Evolutionary conservation across 2,888 invertebrate species (phyloP).

Genomic region (Leucozona laternaria): DNA sequence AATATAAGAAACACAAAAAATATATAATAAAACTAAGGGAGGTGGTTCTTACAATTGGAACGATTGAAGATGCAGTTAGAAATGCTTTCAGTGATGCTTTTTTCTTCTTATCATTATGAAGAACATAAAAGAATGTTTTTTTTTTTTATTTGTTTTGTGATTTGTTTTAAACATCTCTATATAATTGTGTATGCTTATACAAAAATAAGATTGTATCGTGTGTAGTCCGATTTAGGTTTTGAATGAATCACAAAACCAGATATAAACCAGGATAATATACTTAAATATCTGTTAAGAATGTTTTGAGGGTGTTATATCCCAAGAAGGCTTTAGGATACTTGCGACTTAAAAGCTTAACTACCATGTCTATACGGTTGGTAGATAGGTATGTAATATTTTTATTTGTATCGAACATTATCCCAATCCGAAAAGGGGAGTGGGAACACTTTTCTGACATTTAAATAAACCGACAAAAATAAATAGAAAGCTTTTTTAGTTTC

Average conservation of each 20-base stretch:
- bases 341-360: not conserved
- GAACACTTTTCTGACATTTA: no score
- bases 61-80: slow-evolving; percentile 62
- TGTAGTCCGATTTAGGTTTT: not conserved
- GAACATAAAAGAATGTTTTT: slow-evolving; percentile 7
- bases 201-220: not conserved
- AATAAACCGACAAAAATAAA: no score
- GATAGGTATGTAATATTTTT: no score
- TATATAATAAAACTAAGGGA: slow-evolving; percentile 27
- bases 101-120: not conserved
- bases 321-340: not conserved
- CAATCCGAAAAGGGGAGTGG: no score
- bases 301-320: not conserved
- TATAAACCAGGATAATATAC: slow-evolving; percentile 10
- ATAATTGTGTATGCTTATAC: not conserved
- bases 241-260: not conserved
- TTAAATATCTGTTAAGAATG: slow-evolving; percentile 1
- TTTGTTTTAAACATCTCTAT: not conserved
- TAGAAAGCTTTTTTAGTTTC: no score
- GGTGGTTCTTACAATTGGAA: slow-evolving; percentile 68
- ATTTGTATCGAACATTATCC: no score
- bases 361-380: not conserved
- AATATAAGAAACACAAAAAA: slow-evolving; percentile 38
- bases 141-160: not conserved
- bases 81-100: slow-evolving; percentile 10